Percentiles rank a stretch among this genome's conserved stretches.
These are phyloP conservation scores for Meriones psammophilus DNA, from an alignment of 2,797 vertebrate genomes.

Conservation along the genomic window DNA sequence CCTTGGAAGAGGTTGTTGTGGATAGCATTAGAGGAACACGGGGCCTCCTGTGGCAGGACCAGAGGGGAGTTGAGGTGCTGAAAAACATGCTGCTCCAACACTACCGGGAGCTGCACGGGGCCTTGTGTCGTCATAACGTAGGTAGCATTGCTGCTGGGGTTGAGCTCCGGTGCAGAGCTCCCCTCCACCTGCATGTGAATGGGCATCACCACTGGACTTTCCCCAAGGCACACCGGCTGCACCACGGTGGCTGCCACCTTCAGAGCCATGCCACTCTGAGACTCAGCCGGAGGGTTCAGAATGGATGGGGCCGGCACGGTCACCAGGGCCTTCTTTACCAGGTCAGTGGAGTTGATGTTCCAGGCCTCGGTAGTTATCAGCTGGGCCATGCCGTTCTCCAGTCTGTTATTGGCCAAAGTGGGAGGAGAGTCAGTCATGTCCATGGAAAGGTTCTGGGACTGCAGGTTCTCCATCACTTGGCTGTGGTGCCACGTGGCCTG, in stretches of 20 bases:
- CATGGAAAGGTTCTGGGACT: slow-evolving; percentile 89
- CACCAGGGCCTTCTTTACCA: slow-evolving; percentile 93
- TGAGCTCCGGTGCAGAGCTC: slow-evolving; percentile 91
- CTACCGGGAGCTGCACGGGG: slow-evolving; percentile 94
- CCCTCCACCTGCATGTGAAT: slow-evolving; percentile 95
- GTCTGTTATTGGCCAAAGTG: slow-evolving; percentile 90
- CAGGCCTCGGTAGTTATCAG: slow-evolving; percentile 92
- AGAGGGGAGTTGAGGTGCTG: slow-evolving; percentile 95
- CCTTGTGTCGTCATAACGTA: slow-evolving; percentile 96
- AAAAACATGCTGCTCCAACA: slow-evolving; percentile 97
- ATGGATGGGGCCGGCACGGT: slow-evolving; percentile 91
- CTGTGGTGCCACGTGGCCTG: slow-evolving; percentile 86
- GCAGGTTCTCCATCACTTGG: slow-evolving; percentile 90
- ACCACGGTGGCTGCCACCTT: slow-evolving; percentile 97
- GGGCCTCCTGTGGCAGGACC: slow-evolving; percentile 91
- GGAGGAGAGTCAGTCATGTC: slow-evolving; percentile 90
- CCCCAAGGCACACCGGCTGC: slow-evolving; percentile 97
- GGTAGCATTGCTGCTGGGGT: slow-evolving; percentile 91
- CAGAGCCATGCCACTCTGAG: slow-evolving; percentile 94
- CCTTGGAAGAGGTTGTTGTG: slow-evolving; percentile 93
- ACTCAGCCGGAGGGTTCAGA: slow-evolving; percentile 91
- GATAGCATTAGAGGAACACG: slow-evolving; percentile 90
- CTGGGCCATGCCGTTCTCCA: slow-evolving; percentile 91
- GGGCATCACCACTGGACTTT: slow-evolving; percentile 95
- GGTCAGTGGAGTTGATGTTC: slow-evolving; percentile 90